Base-by-base conservation (phyloP, 1,140 invertebrate species). In the Euglossa dilemma region DNA sequence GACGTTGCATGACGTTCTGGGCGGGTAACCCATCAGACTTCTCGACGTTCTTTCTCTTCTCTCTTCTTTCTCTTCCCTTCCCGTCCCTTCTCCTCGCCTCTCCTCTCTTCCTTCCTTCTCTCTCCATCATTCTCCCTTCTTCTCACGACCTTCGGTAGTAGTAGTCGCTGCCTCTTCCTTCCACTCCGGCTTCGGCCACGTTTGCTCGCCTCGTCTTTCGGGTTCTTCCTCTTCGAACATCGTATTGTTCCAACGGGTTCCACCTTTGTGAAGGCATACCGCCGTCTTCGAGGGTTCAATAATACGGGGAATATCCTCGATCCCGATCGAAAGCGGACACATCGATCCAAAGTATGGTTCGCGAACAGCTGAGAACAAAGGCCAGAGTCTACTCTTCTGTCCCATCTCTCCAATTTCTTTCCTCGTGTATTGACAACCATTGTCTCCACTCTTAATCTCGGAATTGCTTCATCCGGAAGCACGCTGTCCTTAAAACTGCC, bases 1-100 rank as follows among this genome's bases (percentile, higher is more conserved):
- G 93, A 94, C 93, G 88, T 25, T 94, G 93, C 93, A 93, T 86
- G 91, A 92, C 91, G 91, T 91, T 92, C 93, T 94, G 93, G 93
- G 93, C 93, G 93, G 93, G 91, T 93, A 91, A 89, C 85, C 89
- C 92, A 90, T 94, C 93, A 93, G 88, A 91, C 89, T 91, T 84
- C 69, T 89, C 86, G 87, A 89, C 89, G 84, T 87, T 87, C 85
- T 87, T 80, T 80, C 85, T 85, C 85, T 86, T 82, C 79, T 75
- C 63, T 59, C 86, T 50, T 50, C 47, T 73, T 64, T 75, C 25
- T 43, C 63, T 69, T 76, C 79, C 85, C 80, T 74, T 73, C 74
- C 85, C 80, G 72, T 73, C 74, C 70, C 80, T 85, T 72, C 52
- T 45, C 74, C 66, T 63, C 63, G 78, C 76, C 74, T 66, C 64